Base-by-base conservation (phyloP, 2,888 invertebrate species). In the Meiosimyza decipiens region DNA sequence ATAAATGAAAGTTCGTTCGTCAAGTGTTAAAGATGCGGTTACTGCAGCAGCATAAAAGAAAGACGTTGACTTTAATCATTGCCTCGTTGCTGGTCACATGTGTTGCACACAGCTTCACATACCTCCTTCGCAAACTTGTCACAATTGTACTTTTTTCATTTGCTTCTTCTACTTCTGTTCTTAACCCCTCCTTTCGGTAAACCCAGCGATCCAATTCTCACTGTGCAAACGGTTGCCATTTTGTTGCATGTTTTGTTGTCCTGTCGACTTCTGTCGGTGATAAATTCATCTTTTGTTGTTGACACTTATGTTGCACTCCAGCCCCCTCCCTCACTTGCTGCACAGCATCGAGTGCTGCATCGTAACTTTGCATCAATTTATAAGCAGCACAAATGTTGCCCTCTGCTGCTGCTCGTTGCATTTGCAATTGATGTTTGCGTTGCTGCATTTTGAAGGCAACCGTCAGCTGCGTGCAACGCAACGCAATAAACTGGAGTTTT, bases 211-310 rank as follows among this genome's bases (percentile, higher is more conserved):
- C 40, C 40, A 40, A 40, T 40, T 40, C 40, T 40, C 40, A 5
- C 40, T 40, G 40, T 40, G 9, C 9, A 50, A 22, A 55, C 50
- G 68, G 40, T 69, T 22, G 69, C 60, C 60, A 69, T 69, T 69
- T 69, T 69, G 69, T 52, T 69, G 51, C 60, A 52, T 69, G 69
- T 62, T 69, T 69, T 69, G 69, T 69, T 73, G 73, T 76, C 75
- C 79, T 78, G 78, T 79, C 69, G 69, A 69, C 69, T 69, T 69
- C 69, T 78, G 79, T 79, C 80, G 80, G 81, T 79, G 79, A 81
- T 81, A 81, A 81, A 81, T 81, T 81, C 81, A 80, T 81, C 81
- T 81, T 79, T 78, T 75, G 75, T 77, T 77, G 75, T 79, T 79
- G 80, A 79, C 80, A 79, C 76, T 80, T 73, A 33, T 69, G 62